Percentiles rank a stretch among this genome's conserved stretches.
Conservation (phyloP, 2,888 invertebrate genomes). For the Luperina nickerlii region DNA sequence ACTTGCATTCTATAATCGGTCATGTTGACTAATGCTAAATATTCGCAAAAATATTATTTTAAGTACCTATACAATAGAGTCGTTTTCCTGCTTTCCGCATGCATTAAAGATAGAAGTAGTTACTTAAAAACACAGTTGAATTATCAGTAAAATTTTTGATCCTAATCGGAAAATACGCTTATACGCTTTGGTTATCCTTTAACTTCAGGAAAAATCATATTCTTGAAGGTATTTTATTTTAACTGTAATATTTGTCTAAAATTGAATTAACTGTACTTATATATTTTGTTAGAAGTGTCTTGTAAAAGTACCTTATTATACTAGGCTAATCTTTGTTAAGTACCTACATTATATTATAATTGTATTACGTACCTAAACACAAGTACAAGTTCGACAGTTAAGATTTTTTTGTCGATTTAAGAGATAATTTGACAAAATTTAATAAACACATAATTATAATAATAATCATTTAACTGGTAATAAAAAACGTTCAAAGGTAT, state of each 20-base stretch:
- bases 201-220: background rate
- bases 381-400: background rate
- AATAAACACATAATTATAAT: background rate
- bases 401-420: background rate
- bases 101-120: background rate
- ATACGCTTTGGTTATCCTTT: background rate
- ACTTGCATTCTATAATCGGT: slow-evolving; percentile 44
- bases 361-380: background rate
- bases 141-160: slow-evolving; percentile 5
- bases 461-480: background rate
- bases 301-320: background rate
- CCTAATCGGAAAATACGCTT: slow-evolving; percentile 7
- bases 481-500: background rate
- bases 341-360: background rate
- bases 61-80: background rate
- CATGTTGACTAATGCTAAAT: slow-evolving; percentile 28
- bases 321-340: background rate
- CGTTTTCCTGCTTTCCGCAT: background rate
- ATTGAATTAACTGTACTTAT: background rate
- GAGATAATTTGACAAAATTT: background rate
- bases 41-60: slow-evolving; percentile 12
- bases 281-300: background rate
- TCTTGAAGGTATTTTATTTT: slow-evolving; percentile 9
- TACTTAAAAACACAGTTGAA: background rate
- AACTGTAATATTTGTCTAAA: background rate